Conservation (phyloP, 92 coral and sea anemone genomes). For the Hydrozoanthus gracilis region DNA sequence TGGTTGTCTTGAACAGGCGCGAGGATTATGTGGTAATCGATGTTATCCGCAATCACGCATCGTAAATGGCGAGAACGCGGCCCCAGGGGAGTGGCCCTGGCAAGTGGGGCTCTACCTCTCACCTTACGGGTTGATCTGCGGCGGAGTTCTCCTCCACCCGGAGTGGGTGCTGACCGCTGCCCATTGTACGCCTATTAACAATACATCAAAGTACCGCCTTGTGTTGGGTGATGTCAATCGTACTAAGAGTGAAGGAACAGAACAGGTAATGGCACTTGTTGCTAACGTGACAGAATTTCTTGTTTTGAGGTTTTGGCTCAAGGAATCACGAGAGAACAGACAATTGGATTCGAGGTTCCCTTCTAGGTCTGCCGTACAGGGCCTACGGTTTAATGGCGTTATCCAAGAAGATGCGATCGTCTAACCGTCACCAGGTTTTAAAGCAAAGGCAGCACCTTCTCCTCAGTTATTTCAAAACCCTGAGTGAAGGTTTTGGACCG, state of each 20-base stretch:
- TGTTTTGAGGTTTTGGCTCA: too few relatives aligned
- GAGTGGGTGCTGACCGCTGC: slow-evolving; percentile 67
- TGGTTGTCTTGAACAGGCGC: not conserved
- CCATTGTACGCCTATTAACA: slow-evolving; percentile 42
- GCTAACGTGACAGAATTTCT: too few relatives aligned
- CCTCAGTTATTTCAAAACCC: too few relatives aligned
- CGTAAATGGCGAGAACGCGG: slow-evolving; percentile 46
- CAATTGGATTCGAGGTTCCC: too few relatives aligned
- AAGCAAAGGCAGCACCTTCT: too few relatives aligned
- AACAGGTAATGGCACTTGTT: slow-evolving; percentile 28
- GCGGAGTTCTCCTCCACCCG: slow-evolving; percentile 61
- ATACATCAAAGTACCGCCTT: slow-evolving; percentile 36
- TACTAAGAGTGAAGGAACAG: slow-evolving; percentile 32
- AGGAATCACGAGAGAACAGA: too few relatives aligned
- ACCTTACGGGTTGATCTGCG: slow-evolving; percentile 51
- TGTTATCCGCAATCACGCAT: slow-evolving; percentile 37
- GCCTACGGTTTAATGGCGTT: too few relatives aligned
- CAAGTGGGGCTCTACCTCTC: slow-evolving; percentile 44
- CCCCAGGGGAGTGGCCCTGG: slow-evolving; percentile 67
- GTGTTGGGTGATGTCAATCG: slow-evolving; percentile 54
- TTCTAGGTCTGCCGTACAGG: too few relatives aligned
- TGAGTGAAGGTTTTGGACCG: too few relatives aligned
- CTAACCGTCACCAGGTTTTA: too few relatives aligned
- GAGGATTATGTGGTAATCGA: slow-evolving; percentile 36
- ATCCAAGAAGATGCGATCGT: too few relatives aligned